These are phyloP conservation scores for Tribolium castaneum DNA, from an alignment of 1,140 invertebrate species.

Conservation along the genomic window DNA sequence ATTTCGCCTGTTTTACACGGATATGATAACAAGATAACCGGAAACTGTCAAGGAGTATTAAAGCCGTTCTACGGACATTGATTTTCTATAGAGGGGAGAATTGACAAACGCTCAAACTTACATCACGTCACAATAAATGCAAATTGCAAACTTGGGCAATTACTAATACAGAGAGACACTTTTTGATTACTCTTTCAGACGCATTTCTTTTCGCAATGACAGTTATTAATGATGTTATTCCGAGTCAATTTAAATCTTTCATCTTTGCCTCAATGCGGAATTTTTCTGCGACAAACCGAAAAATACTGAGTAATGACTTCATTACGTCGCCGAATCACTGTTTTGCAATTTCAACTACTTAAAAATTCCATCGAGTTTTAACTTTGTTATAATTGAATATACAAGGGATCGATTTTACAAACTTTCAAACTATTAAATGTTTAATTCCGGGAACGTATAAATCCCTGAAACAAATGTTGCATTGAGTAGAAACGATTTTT, in stretches of 20 bases:
- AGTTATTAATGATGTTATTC: conserved; percentile 25
- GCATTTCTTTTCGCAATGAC: not conserved
- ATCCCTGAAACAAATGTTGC: not conserved
- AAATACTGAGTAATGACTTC: not conserved
- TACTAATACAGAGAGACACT: not conserved
- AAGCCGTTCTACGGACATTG: conserved; percentile 28
- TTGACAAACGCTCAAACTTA: not conserved
- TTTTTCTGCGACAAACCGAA: not conserved
- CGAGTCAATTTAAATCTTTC: conserved; percentile 23
- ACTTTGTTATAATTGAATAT: not conserved
- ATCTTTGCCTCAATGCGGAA: not conserved
- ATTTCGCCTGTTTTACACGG: conserved; percentile 26
- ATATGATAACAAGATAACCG: conserved; percentile 33
- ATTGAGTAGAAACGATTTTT: not conserved
- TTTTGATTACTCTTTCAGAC: conserved; percentile 9
- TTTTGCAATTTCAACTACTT: not conserved
- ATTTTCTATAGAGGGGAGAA: conserved; percentile 3
- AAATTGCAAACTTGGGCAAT: not conserved
- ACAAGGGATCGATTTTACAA: not conserved
- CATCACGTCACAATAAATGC: conserved; percentile 1
- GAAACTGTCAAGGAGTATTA: conserved; percentile 41
- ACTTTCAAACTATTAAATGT: not conserved
- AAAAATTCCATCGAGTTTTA: not conserved
- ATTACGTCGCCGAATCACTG: not conserved
- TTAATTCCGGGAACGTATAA: not conserved